Conservation (phyloP, 2,888 invertebrate species). For the Clanis bilineata region DNA sequence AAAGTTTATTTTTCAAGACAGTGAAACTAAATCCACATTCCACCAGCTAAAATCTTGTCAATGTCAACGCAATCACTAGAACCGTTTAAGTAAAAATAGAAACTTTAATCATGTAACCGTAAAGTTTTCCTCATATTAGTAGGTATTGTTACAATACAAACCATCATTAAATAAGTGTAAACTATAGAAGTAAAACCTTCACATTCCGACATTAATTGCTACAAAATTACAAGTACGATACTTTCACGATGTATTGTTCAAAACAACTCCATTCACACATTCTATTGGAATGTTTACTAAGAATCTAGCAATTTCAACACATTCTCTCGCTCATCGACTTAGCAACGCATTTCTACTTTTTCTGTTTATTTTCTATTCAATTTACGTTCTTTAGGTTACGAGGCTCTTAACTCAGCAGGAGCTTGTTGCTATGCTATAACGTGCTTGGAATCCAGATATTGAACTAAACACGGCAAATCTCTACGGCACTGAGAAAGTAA, state of each 20-base stretch:
- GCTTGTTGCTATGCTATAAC: too few species aligned
- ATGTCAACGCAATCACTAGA: not conserved
- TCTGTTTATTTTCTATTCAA: not conserved
- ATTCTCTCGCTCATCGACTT: not conserved
- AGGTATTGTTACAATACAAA: not conserved
- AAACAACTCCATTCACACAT: not conserved
- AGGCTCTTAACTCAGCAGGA: too few species aligned
- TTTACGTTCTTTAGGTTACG: not conserved
- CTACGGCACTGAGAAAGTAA: too few species aligned
- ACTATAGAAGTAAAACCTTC: not conserved
- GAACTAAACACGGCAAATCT: too few species aligned
- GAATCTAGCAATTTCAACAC: not conserved
- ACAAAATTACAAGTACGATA: not conserved
- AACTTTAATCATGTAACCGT: not conserved
- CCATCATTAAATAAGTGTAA: not conserved
- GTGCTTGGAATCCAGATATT: too few species aligned
- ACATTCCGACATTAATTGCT: not conserved
- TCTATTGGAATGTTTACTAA: not conserved
- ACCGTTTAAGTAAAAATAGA: not conserved
- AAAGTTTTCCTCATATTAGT: not conserved
- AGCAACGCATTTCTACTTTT: not conserved
- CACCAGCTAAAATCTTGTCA: not conserved
- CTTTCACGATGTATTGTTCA: not conserved
- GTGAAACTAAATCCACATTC: not conserved
- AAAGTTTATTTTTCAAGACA: not conserved